Evolutionary conservation across 2,797 vertebrate genomes (phyloP), one percentile per base, ranked within the genome.

Genomic region (Setipinna tenuifilis): DNA sequence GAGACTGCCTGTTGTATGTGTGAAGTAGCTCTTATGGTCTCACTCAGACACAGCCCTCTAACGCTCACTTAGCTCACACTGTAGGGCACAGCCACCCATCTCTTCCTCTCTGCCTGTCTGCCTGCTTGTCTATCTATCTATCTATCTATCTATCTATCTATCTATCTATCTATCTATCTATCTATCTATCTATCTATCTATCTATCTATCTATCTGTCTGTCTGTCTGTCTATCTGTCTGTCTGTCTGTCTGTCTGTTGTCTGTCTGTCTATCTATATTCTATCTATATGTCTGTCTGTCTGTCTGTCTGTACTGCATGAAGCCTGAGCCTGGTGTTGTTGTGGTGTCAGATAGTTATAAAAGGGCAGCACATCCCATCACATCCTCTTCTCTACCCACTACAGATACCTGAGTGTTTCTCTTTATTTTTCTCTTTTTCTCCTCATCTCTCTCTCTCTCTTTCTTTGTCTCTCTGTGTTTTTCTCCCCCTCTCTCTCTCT

Each of bases 71-170:
- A 78, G 71, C 71, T 19, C 71, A 21, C 16, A 41, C 31, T 21
- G 31, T 21, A 17, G 31, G 65, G 2, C 58, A n/a, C 2, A 54
- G 14, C 50, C 50, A 54, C 50, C 50, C 50, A 54, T 21, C 17
- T 65, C 9, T 12, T 10, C 71, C 35, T 21, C 25, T 54, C 50
- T 54, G 2, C 14, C 50, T 54, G 21, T 59, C 58, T 65, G 12
- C 25, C n/a, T 65, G 11, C 25, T n/a, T 62, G 10, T 62, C 61
- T 62, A 62, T 62, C 61, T 62, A 62, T 62, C 61, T 62, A 62
- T 62, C 61, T 62, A 62, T 62, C 61, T 62, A 62, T 62, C 61
- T 62, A 62, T 62, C 61, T 62, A 23, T 62, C 61, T 62, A 62
- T 62, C 61, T 62, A 62, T 62, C 61, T 62, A 62, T 62, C 71